A percentile compares a stretch with the other conserved stretches of the same genome.
phyloP scores from a whole-genome alignment of 1,140 invertebrate genomes.

The Nomia melanderi region DNA sequence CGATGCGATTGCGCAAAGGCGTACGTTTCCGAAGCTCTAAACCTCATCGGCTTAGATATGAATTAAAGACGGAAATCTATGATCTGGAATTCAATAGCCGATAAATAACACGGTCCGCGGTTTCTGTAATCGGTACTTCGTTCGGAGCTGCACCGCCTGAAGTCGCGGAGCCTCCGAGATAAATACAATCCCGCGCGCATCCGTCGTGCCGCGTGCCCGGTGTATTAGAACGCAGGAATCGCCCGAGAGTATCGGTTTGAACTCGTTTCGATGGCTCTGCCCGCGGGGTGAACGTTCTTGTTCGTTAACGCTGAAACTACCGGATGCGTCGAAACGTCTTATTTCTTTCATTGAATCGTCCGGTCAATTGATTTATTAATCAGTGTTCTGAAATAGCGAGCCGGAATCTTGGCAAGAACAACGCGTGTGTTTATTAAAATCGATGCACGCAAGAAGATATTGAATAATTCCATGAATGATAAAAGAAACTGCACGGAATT shows the following conservation, averaged over 20 bases:
- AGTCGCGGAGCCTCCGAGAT: slow-evolving; percentile 46
- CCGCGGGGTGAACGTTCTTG: slow-evolving; percentile 1
- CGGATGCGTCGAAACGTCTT: too few relatives aligned
- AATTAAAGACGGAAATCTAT: slow-evolving; percentile 71
- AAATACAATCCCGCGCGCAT: slow-evolving; percentile 45
- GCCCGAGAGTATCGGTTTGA: slow-evolving; percentile 26
- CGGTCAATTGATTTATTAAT: too few relatives aligned
- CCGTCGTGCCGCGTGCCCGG: slow-evolving; percentile 41
- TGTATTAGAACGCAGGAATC: slow-evolving; percentile 33
- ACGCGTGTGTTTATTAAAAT: too few relatives aligned
- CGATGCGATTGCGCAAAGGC: slow-evolving; percentile 68
- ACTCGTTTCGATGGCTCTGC: slow-evolving; percentile 22
- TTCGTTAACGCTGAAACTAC: too few relatives aligned
- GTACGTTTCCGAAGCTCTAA: slow-evolving; percentile 73
- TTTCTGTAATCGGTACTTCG: slow-evolving; percentile 72
- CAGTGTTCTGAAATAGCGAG: too few relatives aligned
- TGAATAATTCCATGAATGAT: too few relatives aligned
- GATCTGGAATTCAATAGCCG: slow-evolving; percentile 74
- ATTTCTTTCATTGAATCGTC: too few relatives aligned
- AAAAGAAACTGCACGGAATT: too few relatives aligned
- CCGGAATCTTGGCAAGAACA: too few relatives aligned
- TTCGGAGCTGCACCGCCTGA: slow-evolving; percentile 60
- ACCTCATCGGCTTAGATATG: slow-evolving; percentile 64
- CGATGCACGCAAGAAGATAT: too few relatives aligned
- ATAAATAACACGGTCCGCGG: slow-evolving; percentile 72